Base-by-base conservation (phyloP, 2,888 invertebrate species). In the Volucella inanis region DNA sequence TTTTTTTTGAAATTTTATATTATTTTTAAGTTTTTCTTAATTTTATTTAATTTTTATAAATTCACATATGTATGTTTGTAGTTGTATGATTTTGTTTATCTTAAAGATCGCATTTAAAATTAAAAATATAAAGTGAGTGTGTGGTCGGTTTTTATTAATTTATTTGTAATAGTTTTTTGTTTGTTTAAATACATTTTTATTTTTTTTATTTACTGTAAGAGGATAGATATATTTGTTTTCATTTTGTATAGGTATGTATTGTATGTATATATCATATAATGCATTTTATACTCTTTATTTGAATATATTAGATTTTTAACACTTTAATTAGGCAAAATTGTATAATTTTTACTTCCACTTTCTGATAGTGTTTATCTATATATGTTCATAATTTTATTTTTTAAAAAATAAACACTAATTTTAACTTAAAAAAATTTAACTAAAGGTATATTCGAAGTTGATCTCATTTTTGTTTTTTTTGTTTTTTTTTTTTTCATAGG, bases 111-210 rank as follows among this genome's bases (percentile, higher is more conserved):
- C 79, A 68, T 64, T 68, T 18, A 70, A 83, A 79, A 41, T 78
- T 47, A 31, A 59, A 72, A 61, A 59, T 38, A 14, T 52, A 62
- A 74, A 74, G 78, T 83, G 78, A 78, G 71, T 71, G 59, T 82
- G 82, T 82, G 82, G 82, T 82, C 78, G 78, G 77, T 82, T 76
- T 12, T 76, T 77, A 64, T 43, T 49, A 61, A 62, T 65, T 39
- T 18, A 67, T 54, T 80, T 61, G 76, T 68, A 57, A 45, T 65
- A 61, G 54, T 80, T 45, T 65, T 22, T 57, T 43, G 6, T 22
- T 22, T 22, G 8, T 67, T 50, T 39, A 31, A 71, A 22, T 22
- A 22, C 2, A 18, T 18, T 6, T 41, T 15, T 22, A 43, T 41
- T 22, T 18, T 22, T 18, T 77, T 62, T 15, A 22, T 77, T 77